Percentiles rank a stretch among this genome's conserved stretches.
These are phyloP conservation scores for Apodemus agrarius DNA, from an alignment of 2,797 vertebrate genomes.

Conservation along the genomic window DNA sequence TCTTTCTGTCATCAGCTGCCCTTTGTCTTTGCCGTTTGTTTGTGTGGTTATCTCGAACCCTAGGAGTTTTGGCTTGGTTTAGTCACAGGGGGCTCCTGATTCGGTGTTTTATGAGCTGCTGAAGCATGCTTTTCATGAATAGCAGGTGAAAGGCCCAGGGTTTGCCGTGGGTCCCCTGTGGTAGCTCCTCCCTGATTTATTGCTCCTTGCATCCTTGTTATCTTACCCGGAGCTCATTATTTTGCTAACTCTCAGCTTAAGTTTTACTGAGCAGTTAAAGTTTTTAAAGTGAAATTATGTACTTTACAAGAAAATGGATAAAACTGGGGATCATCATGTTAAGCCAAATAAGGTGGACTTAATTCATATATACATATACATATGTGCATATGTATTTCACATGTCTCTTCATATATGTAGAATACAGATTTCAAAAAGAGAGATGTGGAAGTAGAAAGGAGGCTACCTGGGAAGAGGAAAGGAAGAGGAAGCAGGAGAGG, in stretches of 20 bases:
- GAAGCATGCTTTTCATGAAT: neutral
- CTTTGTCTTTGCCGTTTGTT: neutral
- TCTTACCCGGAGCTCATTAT: constrained; percentile 31
- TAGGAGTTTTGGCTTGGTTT: neutral
- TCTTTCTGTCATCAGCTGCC: neutral
- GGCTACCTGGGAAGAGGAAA: neutral
- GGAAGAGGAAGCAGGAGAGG: neutral
- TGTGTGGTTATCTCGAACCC: neutral
- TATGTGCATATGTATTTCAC: too few relatives aligned
- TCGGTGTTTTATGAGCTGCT: neutral
- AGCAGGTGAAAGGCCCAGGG: neutral
- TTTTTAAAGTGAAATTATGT: neutral
- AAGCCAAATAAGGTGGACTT: neutral
- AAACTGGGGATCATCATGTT: neutral
- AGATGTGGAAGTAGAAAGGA: neutral
- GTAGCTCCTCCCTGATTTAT: neutral
- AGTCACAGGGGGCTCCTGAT: neutral
- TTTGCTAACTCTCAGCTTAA: neutral
- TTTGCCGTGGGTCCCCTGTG: neutral
- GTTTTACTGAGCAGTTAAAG: constrained; percentile 31
- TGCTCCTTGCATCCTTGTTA: neutral
- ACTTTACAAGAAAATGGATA: neutral
- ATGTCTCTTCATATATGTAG: neutral
- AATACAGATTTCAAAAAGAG: neutral
- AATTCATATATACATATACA: too few relatives aligned